A percentile compares a stretch with the other conserved stretches of the same genome.
Conservation (phyloP, 2,113 vertebrate genomes). For the Mohoua ochrocephala region DNA sequence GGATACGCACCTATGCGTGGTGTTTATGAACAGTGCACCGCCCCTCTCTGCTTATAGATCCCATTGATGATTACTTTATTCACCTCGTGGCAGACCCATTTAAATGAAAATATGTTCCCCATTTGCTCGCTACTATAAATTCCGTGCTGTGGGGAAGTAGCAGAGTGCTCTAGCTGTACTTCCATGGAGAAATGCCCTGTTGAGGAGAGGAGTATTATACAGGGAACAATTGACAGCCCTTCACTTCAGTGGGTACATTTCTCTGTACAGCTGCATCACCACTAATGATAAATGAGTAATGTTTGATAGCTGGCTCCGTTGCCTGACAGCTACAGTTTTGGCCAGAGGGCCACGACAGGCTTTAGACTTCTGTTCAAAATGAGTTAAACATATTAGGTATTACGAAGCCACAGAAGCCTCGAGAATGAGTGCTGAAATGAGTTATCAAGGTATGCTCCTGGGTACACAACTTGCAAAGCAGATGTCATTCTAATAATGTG, state of each 20-base stretch:
- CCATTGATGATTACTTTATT: conserved; percentile 64
- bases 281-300: conserved; percentile 84
- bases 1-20: not conserved
- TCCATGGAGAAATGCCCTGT: conserved; percentile 72
- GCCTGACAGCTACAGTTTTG: conserved; percentile 86
- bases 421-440: conserved; percentile 82
- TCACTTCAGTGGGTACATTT: conserved; percentile 75
- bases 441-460: conserved; percentile 86
- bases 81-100: conserved; percentile 54
- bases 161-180: conserved; percentile 51
- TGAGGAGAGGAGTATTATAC: conserved; percentile 71
- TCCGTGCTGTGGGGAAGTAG: conserved; percentile 55
- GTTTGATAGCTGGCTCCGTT: conserved; percentile 82
- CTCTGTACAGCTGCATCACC: conserved; percentile 78
- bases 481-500: conserved; percentile 97
- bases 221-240: conserved; percentile 76
- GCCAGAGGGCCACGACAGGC: conserved; percentile 85
- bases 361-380: conserved; percentile 85
- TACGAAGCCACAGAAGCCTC: conserved; percentile 79
- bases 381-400: conserved; percentile 86
- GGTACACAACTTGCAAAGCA: conserved; percentile 87
- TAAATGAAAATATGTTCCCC: conserved; percentile 65
- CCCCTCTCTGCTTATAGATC: not conserved
- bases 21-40: not conserved
- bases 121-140: conserved; percentile 66